Evolutionary conservation across 92 coral and sea anemone genomes (phyloP), one percentile per base, ranked within the genome.

Genomic region (Bergia sp.): DNA sequence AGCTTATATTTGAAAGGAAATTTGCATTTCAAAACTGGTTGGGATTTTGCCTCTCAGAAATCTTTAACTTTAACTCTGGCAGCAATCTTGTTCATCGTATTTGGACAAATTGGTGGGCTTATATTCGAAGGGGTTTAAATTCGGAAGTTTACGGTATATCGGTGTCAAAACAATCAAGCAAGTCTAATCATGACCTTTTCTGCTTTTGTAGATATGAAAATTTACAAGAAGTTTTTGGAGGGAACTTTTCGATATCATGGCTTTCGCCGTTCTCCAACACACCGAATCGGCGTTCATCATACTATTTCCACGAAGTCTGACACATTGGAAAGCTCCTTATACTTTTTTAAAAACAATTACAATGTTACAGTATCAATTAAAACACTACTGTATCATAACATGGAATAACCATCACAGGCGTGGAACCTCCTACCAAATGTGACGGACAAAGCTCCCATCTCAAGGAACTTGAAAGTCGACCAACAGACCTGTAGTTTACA

Each of bases 151-250:
- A 8, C 53, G 4, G 8, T 47, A 4, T 8, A 47, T 8, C 42
- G 36, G 71, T 73, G 11, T 12, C 58, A 53, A 15, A 53, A 11
- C 13, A 53, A 0, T 47, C 53, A 10, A 69, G 10, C 5, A 1
- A 47, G 2, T 50, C 20, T 10, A 0, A 43, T 53, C 13, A 39
- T 47, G n/a, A 42, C 39, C 12, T 81, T 36, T 72, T 78, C 7
- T 37, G 85, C 72, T 75, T 55, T 86, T 89, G 18, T 91, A 97
- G 99, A 92, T 97, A 97, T 83, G 99, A 90, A 81, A 97, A 96
- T 81, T 95, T 97, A 1, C 98, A 94, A 81, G 99, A 97, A 5
- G 99, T 97, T 4, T 97, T 97, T 90, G 99, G 99, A 38, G 98
- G 98, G 2, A 87, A 93, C 79, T 94, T 97, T 74, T 97, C 99